phyloP scores from a whole-genome alignment of 2,888 invertebrate species.

The Junonia oenone region DNA sequence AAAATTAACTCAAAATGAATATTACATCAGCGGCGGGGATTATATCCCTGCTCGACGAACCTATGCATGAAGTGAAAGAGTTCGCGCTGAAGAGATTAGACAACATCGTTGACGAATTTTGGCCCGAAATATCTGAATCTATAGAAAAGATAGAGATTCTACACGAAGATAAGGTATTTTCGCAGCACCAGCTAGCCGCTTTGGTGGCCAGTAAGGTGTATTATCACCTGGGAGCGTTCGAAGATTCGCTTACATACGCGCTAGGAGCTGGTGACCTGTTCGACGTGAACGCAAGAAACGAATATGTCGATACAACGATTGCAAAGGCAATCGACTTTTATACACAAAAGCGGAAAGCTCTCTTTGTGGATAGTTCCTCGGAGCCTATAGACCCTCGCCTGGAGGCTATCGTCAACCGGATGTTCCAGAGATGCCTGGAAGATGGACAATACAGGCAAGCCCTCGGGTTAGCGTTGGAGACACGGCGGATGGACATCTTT shows the following conservation, averaged over 20 bases:
- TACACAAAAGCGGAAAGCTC: conserved; percentile 90
- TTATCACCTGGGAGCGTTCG: conserved; percentile 97
- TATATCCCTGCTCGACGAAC: conserved; percentile 96
- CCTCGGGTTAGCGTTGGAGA: conserved; percentile 96
- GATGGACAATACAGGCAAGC: conserved; percentile 97
- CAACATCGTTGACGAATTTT: conserved; percentile 97
- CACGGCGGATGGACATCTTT: conserved; percentile 97
- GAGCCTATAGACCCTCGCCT: conserved; percentile 89
- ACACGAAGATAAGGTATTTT: conserved; percentile 94
- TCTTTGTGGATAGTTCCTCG: conserved; percentile 83
- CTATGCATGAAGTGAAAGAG: conserved; percentile 94
- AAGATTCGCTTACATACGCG: conserved; percentile 98
- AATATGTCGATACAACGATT: conserved; percentile 98
- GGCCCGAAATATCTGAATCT: conserved; percentile 99
- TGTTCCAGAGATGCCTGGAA: conserved; percentile 97
- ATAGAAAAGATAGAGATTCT: conserved; percentile 98
- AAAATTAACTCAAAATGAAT: conserved; percentile 53
- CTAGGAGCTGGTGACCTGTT: conserved; percentile 96
- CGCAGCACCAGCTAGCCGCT: conserved; percentile 95
- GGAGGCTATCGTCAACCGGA: conserved; percentile 96
- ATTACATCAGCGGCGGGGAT: conserved; percentile 88
- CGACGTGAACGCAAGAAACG: conserved; percentile 94
- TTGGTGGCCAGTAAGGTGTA: conserved; percentile 99
- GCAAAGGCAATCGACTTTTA: conserved; percentile 99
- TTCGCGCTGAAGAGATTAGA: conserved; percentile 96